A percentile compares a stretch with the other conserved stretches of the same genome.
Evolutionary conservation across 1,140 invertebrate species (phyloP).

Genomic region (Drosophila paulistorum): DNA sequence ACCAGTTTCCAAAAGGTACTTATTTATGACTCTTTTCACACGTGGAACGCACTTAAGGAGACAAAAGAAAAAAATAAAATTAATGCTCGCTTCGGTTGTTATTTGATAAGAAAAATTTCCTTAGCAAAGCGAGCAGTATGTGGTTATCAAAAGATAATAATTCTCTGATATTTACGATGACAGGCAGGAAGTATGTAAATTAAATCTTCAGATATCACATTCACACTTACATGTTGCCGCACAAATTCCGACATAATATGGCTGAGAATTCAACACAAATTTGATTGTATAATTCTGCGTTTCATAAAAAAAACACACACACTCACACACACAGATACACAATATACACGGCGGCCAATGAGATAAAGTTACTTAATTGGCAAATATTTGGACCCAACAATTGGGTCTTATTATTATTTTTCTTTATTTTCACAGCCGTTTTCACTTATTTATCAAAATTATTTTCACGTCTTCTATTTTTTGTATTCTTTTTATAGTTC

Average conservation of each 20-base stretch:
- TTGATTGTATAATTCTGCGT: constrained; percentile 31
- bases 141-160: constrained; percentile 6
- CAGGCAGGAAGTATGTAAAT: constrained; percentile 40
- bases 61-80: neutral
- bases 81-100: neutral
- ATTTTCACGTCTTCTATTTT: neutral
- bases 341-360: neutral
- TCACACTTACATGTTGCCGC: constrained; percentile 68
- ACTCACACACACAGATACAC: neutral
- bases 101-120: neutral
- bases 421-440: constrained; percentile 69
- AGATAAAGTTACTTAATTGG: constrained; percentile 47
- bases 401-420: constrained; percentile 24
- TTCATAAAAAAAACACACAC: constrained; percentile 35
- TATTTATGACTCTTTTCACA: neutral
- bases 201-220: constrained; percentile 27
- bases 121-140: neutral
- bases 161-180: constrained; percentile 26
- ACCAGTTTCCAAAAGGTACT: neutral
- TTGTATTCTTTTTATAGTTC: constrained; percentile 23
- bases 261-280: constrained; percentile 26
- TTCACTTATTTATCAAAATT: constrained; percentile 27
- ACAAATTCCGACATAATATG: constrained; percentile 65
- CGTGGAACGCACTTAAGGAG: neutral
- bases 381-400: constrained; percentile 63